Evolutionary conservation across 2,113 vertebrate species (phyloP).

Genomic region (Seriola quinqueradiata): DNA sequence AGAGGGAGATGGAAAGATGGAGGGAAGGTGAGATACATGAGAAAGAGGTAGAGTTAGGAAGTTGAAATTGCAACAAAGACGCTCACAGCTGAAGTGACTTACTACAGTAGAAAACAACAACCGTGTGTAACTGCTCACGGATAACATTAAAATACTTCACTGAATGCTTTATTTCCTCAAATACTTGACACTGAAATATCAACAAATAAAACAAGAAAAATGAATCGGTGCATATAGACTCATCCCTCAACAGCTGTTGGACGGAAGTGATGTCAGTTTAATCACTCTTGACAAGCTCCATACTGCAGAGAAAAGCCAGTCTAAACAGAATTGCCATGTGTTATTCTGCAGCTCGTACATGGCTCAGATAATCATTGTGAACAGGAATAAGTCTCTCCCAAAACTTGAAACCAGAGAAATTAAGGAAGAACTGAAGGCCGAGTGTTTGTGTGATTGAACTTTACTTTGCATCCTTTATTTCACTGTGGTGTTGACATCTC

Average conservation of each 20-base stretch:
- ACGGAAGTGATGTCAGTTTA: conserved; percentile 5
- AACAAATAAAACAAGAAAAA: background rate
- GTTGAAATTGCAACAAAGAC: conserved; percentile 6
- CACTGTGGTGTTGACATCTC: conserved; percentile 46
- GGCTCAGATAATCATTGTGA: conserved; percentile 30
- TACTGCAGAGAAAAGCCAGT: conserved; percentile 38
- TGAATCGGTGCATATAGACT: background rate
- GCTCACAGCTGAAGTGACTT: background rate
- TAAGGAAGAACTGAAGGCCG: conserved; percentile 36
- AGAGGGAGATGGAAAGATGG: conserved; percentile 14
- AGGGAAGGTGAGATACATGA: conserved; percentile 36
- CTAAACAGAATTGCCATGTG: conserved; percentile 49
- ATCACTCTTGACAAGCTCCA: conserved; percentile 26
- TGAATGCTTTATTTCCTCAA: background rate
- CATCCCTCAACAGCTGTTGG: conserved; percentile 30
- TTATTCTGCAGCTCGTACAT: conserved; percentile 28
- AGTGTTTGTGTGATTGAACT: conserved; percentile 61
- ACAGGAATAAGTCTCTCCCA: conserved; percentile 20
- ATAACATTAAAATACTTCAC: conserved; percentile 9
- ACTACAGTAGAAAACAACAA: conserved; percentile 3
- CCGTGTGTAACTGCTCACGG: background rate
- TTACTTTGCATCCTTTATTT: conserved; percentile 51
- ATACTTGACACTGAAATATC: background rate
- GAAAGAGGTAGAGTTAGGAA: background rate
- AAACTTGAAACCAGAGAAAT: conserved; percentile 44